Evolutionary conservation across 2,113 vertebrate genomes (phyloP), one percentile per base, ranked within the genome.

Genomic region (Todiramphus chloris): DNA sequence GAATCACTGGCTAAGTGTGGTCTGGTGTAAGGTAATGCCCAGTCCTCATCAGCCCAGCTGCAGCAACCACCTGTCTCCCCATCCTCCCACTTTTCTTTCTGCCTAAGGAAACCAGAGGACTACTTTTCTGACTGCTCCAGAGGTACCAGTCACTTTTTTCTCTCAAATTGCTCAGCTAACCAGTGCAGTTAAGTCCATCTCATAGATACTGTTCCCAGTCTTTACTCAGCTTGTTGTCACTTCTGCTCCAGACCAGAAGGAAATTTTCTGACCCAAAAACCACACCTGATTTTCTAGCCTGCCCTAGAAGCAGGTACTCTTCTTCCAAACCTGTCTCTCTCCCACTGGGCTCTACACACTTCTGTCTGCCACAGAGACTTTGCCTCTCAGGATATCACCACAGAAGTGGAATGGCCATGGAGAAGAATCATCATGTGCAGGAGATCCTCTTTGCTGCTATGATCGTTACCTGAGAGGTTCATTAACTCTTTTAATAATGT

Each of bases 161-260:
- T 59, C 50, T 69, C 28, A 55, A 79, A 44, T 1, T 58, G 18
- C 70, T 56, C 24, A n/a, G 7, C 1, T 59, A n/a, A 23, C 17
- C 17, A 48, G 30, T 0, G 0, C 13, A 46, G 24, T 7, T 39
- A 72, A 74, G 37, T 20, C 10, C 3, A 27, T 23, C 44, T 58
- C 25, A 25, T 9, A 75, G 37, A 33, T 5, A 18, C 10, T 44
- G 19, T 30, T 79, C 18, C 46, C 31, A 91, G 67, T 2, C 16
- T 77, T 64, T 73, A n/a, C 13, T 55, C 24, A 46, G 6, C 63
- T 83, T 60, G 19, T 56, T 82, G 66, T 46, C 28, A 21, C 20
- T 67, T 90, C 35, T 76, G 37, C 44, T 66, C 23, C 35, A 44
- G 55, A 66, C 12, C 8, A 28, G 39, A 88, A 56, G 15, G 39